Evolutionary conservation across 2,797 vertebrate species (phyloP).

Genomic region (Pipistrellus pipistrellus): DNA sequence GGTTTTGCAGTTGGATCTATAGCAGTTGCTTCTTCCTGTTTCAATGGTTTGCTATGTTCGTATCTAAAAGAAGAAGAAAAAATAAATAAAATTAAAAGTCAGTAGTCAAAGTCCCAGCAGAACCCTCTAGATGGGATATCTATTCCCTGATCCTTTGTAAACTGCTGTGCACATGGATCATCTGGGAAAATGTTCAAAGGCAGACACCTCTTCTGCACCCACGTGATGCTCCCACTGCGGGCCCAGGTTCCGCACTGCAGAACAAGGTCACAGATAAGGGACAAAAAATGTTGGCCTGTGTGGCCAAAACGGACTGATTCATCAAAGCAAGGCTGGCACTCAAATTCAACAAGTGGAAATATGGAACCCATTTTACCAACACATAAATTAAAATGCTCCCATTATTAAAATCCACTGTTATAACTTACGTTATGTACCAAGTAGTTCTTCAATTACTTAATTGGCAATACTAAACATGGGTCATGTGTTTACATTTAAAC

Average conservation of each 20-base stretch:
- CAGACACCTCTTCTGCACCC: background rate
- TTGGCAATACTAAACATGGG: background rate
- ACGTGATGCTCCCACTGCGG: background rate
- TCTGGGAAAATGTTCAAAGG: background rate
- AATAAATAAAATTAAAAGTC: background rate
- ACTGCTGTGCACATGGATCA: background rate
- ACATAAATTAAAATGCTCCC: background rate
- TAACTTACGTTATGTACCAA: fast-evolving
- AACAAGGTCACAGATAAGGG: background rate
- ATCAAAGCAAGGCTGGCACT: background rate
- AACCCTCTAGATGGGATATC: background rate
- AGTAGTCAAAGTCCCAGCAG: background rate
- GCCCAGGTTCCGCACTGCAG: background rate
- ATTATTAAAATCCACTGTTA: background rate
- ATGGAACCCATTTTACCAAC: background rate
- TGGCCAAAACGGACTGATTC: background rate
- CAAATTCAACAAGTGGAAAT: background rate
- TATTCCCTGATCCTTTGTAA: background rate
- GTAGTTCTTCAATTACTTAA: background rate
- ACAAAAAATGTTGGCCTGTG: background rate
- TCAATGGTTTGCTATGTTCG: slow-evolving; percentile 95
- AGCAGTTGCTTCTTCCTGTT: slow-evolving; percentile 91
- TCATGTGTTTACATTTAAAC: background rate
- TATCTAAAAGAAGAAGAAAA: slow-evolving; percentile 88
- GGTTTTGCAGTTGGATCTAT: slow-evolving; percentile 87